These are phyloP conservation scores for Drosophila formosana DNA, from an alignment of 2,888 invertebrate species.

Conservation along the genomic window DNA sequence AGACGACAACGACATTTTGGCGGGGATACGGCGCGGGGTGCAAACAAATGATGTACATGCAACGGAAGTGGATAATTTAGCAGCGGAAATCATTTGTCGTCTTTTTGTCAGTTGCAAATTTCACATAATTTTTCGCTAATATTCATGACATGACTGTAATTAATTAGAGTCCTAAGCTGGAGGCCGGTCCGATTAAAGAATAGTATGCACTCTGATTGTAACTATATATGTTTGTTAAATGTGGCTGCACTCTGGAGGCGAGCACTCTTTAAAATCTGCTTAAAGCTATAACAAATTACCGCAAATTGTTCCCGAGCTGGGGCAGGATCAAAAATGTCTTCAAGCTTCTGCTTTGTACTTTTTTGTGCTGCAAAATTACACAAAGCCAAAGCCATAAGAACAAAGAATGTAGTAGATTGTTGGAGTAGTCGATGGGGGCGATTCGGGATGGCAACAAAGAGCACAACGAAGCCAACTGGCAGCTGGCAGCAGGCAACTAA, in stretches of 20 bases:
- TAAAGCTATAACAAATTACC: conserved; percentile 38
- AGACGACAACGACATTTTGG: conserved; percentile 22
- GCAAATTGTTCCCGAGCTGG: conserved; percentile 32
- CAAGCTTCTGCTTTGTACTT: conserved; percentile 47
- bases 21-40: neutral
- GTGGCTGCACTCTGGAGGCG: neutral
- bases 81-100: conserved; percentile 77
- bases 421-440: neutral
- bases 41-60: conserved; percentile 67
- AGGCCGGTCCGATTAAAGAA: neutral
- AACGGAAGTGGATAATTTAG: conserved; percentile 76
- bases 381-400: conserved; percentile 64
- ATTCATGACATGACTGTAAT: conserved; percentile 35
- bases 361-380: conserved; percentile 61
- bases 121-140: conserved; percentile 40
- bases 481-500: conserved; percentile 52
- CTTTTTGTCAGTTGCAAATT: conserved; percentile 71
- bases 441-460: conserved; percentile 18
- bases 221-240: neutral
- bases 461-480: conserved; percentile 42
- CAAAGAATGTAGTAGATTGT: conserved; percentile 55
- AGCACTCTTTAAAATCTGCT: conserved; percentile 16
- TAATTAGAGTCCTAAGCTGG: conserved; percentile 34
- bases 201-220: neutral
- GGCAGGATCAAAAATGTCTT: conserved; percentile 38